phyloP scores from a whole-genome alignment of 2,113 vertebrate species.

The Chionodraco myersi region DNA sequence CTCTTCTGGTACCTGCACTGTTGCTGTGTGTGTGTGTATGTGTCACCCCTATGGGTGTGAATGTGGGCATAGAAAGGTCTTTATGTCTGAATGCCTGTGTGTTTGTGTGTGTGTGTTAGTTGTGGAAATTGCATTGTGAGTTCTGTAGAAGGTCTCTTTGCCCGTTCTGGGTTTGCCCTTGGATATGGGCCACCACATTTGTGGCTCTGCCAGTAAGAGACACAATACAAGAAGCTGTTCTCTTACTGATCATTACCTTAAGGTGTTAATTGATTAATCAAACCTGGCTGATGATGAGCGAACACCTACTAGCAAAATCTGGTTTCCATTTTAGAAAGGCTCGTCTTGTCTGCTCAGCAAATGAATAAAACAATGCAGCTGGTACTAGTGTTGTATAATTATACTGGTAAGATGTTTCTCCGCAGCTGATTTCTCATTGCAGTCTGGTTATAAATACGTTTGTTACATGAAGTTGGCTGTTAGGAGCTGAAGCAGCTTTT shows the following conservation, averaged over 20 bases:
- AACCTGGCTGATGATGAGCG: slow-evolving; percentile 44
- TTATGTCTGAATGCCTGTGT: background rate
- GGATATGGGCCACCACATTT: slow-evolving; percentile 54
- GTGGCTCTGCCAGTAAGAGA: slow-evolving; percentile 42
- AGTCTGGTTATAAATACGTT: slow-evolving; percentile 65
- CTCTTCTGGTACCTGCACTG: slow-evolving; percentile 50
- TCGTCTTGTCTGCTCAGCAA: slow-evolving; percentile 46
- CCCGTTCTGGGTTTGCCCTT: slow-evolving; percentile 54
- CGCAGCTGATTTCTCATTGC: slow-evolving; percentile 55
- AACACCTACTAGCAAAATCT: slow-evolving; percentile 32
- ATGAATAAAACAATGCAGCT: slow-evolving; percentile 70
- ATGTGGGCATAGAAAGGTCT: background rate
- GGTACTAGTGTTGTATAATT: slow-evolving; percentile 53
- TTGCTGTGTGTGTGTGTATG: slow-evolving; percentile 26
- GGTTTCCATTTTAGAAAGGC: slow-evolving; percentile 34
- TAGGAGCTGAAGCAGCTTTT: slow-evolving; percentile 45
- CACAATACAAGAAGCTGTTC: slow-evolving; percentile 33
- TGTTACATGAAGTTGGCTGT: slow-evolving; percentile 61
- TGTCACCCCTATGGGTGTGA: slow-evolving; percentile 32
- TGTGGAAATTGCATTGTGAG: slow-evolving; percentile 34
- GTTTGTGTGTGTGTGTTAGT: slow-evolving; percentile 10
- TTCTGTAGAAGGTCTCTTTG: slow-evolving; percentile 9
- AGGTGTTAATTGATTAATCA: slow-evolving; percentile 62
- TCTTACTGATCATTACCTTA: slow-evolving; percentile 48
- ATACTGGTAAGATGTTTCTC: slow-evolving; percentile 41